phyloP scores from a whole-genome alignment of 2,113 vertebrate genomes.

The Melanerpes aurifrons region DNA sequence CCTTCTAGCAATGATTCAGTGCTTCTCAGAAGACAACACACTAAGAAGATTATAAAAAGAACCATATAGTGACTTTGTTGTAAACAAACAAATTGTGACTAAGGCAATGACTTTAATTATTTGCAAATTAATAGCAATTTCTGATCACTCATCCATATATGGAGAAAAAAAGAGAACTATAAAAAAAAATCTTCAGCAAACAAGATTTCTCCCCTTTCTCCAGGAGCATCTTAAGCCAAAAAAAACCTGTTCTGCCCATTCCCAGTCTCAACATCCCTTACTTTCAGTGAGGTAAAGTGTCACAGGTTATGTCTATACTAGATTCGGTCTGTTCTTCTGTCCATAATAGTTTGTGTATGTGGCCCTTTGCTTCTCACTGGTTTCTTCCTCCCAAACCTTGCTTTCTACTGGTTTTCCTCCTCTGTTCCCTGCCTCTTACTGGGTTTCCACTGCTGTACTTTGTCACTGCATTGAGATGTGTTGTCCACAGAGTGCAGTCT shows the following conservation, averaged over 20 bases:
- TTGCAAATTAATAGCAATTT: background rate
- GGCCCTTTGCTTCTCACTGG: background rate
- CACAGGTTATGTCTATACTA: background rate
- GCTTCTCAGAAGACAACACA: background rate
- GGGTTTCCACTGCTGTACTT: background rate
- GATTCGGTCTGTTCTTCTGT: background rate
- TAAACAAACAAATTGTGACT: background rate
- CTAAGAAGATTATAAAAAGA: constrained; percentile 23
- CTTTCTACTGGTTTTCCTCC: background rate
- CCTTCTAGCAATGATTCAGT: background rate
- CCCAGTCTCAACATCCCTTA: background rate
- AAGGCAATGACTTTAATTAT: background rate
- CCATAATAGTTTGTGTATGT: background rate
- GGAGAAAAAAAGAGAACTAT: background rate
- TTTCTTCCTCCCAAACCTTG: background rate
- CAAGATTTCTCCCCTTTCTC: background rate
- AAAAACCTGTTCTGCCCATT: background rate
- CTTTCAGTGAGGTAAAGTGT: background rate
- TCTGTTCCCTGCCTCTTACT: background rate
- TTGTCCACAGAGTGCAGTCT: background rate
- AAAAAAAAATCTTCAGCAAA: background rate
- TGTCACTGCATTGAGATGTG: background rate
- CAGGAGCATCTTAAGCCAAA: background rate
- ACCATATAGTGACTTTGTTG: background rate
- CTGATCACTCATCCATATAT: background rate